phyloP scores from a whole-genome alignment of 2,797 vertebrate genomes.

The Molossus alvarezi region DNA sequence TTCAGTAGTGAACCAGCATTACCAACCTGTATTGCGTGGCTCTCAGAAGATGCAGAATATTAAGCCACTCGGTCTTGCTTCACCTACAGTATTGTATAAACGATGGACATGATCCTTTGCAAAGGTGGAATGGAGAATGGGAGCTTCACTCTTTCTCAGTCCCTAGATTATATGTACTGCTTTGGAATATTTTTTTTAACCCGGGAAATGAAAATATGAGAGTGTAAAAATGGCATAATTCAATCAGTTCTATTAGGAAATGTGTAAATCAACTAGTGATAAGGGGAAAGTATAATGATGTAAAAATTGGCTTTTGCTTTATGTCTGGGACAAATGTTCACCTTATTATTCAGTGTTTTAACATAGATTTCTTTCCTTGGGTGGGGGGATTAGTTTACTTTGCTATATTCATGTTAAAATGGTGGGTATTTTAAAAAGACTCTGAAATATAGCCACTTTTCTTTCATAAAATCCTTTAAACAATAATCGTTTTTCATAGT shows the following conservation, averaged over 20 bases:
- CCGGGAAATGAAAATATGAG: conserved; percentile 78
- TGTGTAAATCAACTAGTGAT: not conserved
- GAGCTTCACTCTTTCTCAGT: conserved; percentile 84
- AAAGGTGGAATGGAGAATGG: conserved; percentile 93
- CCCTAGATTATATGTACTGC: conserved; percentile 67
- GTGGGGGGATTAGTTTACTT: not conserved
- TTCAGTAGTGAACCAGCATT: conserved; percentile 84
- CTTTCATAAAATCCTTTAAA: conserved; percentile 55
- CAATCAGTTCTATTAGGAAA: conserved; percentile 43
- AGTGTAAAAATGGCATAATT: conserved; percentile 81
- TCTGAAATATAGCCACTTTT: conserved; percentile 1
- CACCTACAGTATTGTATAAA: conserved; percentile 91
- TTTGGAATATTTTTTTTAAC: conserved; percentile 67
- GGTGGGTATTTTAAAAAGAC: conserved; percentile 65
- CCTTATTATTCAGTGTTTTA: conserved; percentile 15
- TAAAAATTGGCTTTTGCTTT: conserved; percentile 22
- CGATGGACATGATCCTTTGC: conserved; percentile 90
- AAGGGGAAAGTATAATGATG: not conserved
- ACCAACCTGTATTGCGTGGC: conserved; percentile 93
- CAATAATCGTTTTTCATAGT: not conserved
- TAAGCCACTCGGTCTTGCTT: conserved; percentile 91
- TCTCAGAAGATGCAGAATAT: conserved; percentile 84
- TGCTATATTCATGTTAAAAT: conserved; percentile 56
- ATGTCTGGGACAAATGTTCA: conserved; percentile 34
- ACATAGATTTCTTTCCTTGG: not conserved